Percentiles rank a stretch among this genome's conserved stretches.
Evolutionary conservation across 2,888 invertebrate species (phyloP).

Genomic region (Archips xylosteana): DNA sequence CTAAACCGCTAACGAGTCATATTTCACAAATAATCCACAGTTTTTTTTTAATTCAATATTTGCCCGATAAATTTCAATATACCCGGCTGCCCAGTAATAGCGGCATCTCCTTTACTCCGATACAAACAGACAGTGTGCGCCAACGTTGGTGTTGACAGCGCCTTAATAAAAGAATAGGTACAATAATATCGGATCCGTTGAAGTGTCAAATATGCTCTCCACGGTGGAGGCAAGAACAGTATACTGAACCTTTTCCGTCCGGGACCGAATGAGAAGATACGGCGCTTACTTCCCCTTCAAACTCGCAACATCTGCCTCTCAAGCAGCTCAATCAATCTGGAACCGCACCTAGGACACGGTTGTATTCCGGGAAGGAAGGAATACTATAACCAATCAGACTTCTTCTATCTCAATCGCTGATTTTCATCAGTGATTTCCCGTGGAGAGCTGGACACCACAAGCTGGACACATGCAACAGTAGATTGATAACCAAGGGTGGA

Average conservation of each 20-base stretch:
- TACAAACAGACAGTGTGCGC: too few relatives aligned
- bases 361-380: slow-evolving; percentile 53
- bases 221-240: slow-evolving; percentile 76
- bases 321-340: slow-evolving; percentile 55
- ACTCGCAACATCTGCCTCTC: slow-evolving; percentile 55
- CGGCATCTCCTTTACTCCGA: too few relatives aligned
- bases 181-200: too few relatives aligned
- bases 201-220: slow-evolving; percentile 71
- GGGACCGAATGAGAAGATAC: slow-evolving; percentile 56
- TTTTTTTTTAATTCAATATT: too few relatives aligned
- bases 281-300: slow-evolving; percentile 63
- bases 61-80: too few relatives aligned
- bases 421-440: slow-evolving; percentile 60
- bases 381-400: slow-evolving; percentile 50
- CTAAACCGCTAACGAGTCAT: too few relatives aligned
- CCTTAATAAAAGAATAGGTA: too few relatives aligned
- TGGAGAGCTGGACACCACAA: slow-evolving; percentile 77
- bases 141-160: too few relatives aligned
- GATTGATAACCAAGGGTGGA: too few relatives aligned
- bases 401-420: slow-evolving; percentile 52
- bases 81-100: too few relatives aligned
- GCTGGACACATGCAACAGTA: too few relatives aligned
- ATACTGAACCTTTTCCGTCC: slow-evolving; percentile 68
- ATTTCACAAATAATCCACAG: too few relatives aligned
- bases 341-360: slow-evolving; percentile 52